Conservation (phyloP, 2,888 invertebrate genomes). For the Eristalis intricaria region DNA sequence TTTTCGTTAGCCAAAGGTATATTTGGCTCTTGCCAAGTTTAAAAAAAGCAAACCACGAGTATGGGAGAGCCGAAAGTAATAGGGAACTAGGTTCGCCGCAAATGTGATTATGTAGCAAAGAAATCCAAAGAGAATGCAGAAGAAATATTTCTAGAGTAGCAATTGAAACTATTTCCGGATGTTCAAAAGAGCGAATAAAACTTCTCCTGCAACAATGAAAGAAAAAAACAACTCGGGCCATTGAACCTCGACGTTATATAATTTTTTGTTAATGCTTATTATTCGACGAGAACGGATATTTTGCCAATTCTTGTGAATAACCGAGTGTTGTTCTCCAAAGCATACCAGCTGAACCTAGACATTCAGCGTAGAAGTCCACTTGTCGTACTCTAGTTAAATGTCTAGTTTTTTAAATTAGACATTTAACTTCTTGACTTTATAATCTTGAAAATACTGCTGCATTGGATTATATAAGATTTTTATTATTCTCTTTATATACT, state of each 20-base stretch:
- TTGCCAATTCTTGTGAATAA: no score
- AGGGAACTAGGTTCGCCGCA: not conserved
- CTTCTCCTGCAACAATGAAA: not conserved
- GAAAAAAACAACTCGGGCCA: not conserved
- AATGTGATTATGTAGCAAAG: not conserved
- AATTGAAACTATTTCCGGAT: not conserved
- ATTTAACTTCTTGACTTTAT: no score
- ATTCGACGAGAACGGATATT: not conserved
- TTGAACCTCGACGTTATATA: not conserved
- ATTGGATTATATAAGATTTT: no score
- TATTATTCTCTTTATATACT: no score
- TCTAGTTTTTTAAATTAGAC: no score
- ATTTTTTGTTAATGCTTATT: not conserved
- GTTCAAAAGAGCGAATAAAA: not conserved
- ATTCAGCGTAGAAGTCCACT: no score
- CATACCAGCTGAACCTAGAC: no score
- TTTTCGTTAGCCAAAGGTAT: slow-evolving; percentile 40
- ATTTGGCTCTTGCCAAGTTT: slow-evolving; percentile 5
- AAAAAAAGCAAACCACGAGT: not conserved
- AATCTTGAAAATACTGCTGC: no score
- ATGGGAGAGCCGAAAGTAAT: not conserved
- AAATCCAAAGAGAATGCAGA: not conserved
- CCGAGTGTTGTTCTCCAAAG: no score
- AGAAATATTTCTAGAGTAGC: not conserved
- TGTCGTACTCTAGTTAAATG: no score